Conservation (phyloP, 1,140 invertebrate genomes). For the Sycobia sp. region DNA sequence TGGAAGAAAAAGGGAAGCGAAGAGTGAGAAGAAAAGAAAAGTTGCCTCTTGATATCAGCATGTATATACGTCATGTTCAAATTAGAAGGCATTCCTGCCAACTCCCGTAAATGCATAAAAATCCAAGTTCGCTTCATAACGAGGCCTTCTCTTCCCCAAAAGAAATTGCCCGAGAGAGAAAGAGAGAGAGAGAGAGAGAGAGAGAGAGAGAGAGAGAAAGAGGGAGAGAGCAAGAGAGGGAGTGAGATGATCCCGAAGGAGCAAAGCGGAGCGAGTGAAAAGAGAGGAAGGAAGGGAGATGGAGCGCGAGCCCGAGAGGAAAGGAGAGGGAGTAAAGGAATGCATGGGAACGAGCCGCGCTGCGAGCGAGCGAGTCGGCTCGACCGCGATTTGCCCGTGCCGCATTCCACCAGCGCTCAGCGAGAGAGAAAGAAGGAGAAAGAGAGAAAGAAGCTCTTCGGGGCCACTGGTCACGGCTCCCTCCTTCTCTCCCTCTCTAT, state of each 20-base stretch:
- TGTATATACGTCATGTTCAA: conserved; percentile 19
- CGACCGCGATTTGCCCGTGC: conserved; percentile 49
- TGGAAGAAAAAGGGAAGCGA: neutral
- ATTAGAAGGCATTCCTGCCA: conserved; percentile 13
- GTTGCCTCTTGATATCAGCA: conserved; percentile 12
- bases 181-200: conserved; percentile 18
- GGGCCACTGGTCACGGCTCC: conserved; percentile 44
- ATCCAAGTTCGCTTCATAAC: conserved; percentile 30
- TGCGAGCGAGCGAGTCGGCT: conserved; percentile 41
- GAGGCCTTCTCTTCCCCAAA: conserved; percentile 24
- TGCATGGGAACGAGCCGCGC: conserved; percentile 45
- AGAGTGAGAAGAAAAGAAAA: conserved; percentile 12
- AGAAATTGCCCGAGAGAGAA: conserved; percentile 1
- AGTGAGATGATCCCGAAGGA: conserved; percentile 32
- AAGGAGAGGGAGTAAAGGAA: conserved; percentile 42
- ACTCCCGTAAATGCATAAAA: conserved; percentile 20
- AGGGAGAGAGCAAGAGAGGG: neutral
- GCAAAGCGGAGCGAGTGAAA: conserved; percentile 17
- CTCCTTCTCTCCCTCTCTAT: too few relatives aligned
- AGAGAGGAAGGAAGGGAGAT: conserved; percentile 17
- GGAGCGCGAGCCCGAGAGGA: conserved; percentile 17
- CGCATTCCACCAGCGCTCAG: conserved; percentile 42
- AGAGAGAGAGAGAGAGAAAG: conserved; percentile 15
- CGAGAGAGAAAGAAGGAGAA: conserved; percentile 31
- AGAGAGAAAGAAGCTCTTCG: conserved; percentile 37